Evolutionary conservation across 2,888 invertebrate species (phyloP).

Genomic region (Xylocampa areola): DNA sequence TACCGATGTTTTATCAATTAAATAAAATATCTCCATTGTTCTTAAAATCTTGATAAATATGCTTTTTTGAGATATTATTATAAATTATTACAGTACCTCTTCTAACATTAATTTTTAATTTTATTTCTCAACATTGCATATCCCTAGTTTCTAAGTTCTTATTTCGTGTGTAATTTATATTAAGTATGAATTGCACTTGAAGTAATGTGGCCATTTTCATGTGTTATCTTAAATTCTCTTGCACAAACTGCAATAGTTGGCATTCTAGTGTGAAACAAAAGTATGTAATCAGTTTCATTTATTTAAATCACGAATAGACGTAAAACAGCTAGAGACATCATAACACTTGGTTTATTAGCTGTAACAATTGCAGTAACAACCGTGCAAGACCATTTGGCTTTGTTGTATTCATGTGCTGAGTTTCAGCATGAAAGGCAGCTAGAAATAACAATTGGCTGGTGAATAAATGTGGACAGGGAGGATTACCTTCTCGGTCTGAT

Average conservation of each 20-base stretch:
- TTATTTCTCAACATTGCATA: slow-evolving; percentile 75
- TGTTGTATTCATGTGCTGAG: slow-evolving; percentile 81
- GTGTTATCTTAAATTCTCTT: slow-evolving; percentile 74
- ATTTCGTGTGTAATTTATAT: slow-evolving; percentile 81
- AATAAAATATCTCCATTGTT: slow-evolving; percentile 77
- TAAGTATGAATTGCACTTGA: slow-evolving; percentile 76
- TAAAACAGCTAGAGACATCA: slow-evolving; percentile 37
- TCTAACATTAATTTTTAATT: slow-evolving; percentile 17
- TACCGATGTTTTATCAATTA: slow-evolving; percentile 33
- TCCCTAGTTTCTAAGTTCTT: slow-evolving; percentile 68
- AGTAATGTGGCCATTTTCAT: slow-evolving; percentile 55
- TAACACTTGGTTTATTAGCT: slow-evolving; percentile 32
- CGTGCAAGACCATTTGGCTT: slow-evolving; percentile 78
- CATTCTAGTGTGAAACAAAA: slow-evolving; percentile 26
- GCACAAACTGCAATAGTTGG: slow-evolving; percentile 67
- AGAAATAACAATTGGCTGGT: slow-evolving; percentile 83
- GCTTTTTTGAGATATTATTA: slow-evolving; percentile 72
- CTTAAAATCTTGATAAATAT: slow-evolving; percentile 67
- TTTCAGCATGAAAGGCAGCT: slow-evolving; percentile 78
- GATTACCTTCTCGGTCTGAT: slow-evolving; percentile 94
- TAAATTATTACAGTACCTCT: slow-evolving; percentile 3
- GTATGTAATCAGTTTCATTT: slow-evolving; percentile 16
- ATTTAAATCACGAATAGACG: slow-evolving; percentile 26
- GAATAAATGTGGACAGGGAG: slow-evolving; percentile 90
- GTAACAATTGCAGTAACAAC: slow-evolving; percentile 53